A percentile compares a stretch with the other conserved stretches of the same genome.
Evolutionary conservation across 2,113 vertebrate genomes (phyloP).

Genomic region (Prunella fulvescens): DNA sequence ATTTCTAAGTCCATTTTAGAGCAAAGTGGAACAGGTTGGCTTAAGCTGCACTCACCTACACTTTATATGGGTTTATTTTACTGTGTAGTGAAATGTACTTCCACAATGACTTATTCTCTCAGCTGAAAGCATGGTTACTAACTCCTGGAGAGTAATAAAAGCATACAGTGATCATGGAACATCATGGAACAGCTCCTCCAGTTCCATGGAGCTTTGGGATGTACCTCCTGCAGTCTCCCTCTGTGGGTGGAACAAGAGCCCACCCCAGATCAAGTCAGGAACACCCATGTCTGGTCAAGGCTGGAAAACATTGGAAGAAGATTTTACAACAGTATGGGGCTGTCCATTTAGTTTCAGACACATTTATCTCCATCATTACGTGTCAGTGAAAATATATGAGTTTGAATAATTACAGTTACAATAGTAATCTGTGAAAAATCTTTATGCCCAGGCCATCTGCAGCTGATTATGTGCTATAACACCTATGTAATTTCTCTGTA

Average conservation of each 20-base stretch:
- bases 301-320: background rate
- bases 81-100: background rate
- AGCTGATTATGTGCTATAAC: background rate
- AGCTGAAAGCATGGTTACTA: background rate
- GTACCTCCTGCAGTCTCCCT: background rate
- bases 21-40: background rate
- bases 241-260: accelerated
- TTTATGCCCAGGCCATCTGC: background rate
- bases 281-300: background rate
- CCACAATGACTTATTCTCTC: background rate
- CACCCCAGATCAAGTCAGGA: background rate
- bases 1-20: background rate
- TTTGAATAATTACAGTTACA: background rate
- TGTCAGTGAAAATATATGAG: background rate
- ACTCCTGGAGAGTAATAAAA: background rate
- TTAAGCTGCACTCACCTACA: background rate
- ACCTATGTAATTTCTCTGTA: background rate
- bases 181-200: too few relatives aligned
- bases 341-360: background rate
- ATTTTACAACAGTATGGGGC: background rate
- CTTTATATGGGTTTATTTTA: background rate
- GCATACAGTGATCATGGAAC: background rate
- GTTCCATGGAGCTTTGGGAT: background rate
- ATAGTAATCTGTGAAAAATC: background rate
- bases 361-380: background rate